Base-by-base conservation (phyloP, 2,797 vertebrate genomes). In the Diplodus puntazzo region DNA sequence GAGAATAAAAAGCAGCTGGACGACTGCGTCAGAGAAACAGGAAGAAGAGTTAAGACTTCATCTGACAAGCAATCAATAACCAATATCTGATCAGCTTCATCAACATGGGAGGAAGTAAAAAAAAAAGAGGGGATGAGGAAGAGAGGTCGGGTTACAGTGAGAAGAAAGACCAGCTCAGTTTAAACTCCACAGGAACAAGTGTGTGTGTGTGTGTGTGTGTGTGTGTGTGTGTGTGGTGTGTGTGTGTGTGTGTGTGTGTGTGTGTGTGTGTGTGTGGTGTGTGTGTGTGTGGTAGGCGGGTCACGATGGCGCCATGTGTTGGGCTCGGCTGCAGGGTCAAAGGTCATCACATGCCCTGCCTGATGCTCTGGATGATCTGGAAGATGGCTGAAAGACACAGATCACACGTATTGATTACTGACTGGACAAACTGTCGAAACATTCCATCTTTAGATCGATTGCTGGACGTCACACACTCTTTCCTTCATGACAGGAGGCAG, bases 341-440 rank as follows among this genome's bases (percentile, higher is more conserved):
- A 81, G 82, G 74, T 88, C 87, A 91, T 95, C 89, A 96, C 92
- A 95, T 91, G 61, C 94, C 94, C 88, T 95, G 95, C 27, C 95
- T 88, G 92, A 96, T 95, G 86, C 95, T 95, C 89, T 95, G 95
- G 87, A 95, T 96, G 80, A 96, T 95, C 92, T 96, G 95, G 87
- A 96, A 96, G 81, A 96, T 95, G 60, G 95, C 95, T 96, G 89
- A 11, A 77, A 58, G 1, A 71, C 48, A 87, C 46, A 81, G 20
- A 80, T 43, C 58, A 73, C 52, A 57, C 14, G 11, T 18, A 63
- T 7, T 14, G 25, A 34, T 21, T 54, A 16, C 3, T 46, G 64
- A 14, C 3, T 18, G 2, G 21, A 48, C 30, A 34, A 34, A 34
- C 30, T 7, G 30, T 34, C 7, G 30, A 34, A 34, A 7, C 30